Conservation (phyloP, 2,888 invertebrate genomes). For the Drosophila melanosoma region DNA sequence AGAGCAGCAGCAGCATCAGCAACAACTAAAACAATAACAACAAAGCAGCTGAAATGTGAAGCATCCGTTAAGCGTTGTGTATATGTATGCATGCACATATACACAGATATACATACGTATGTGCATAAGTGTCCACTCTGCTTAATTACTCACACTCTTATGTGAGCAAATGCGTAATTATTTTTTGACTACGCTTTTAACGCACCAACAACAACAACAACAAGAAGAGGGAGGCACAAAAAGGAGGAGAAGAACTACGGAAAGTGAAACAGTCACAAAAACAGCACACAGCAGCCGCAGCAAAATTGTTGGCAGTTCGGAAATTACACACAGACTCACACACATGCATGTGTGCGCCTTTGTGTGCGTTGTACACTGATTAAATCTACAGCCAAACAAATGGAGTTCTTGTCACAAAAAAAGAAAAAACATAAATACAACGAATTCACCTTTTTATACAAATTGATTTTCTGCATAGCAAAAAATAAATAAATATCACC, state of each 20-base stretch:
- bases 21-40: slow-evolving; percentile 18
- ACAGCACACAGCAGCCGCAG: slow-evolving; percentile 26
- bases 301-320: slow-evolving; percentile 24
- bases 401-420: slow-evolving; percentile 35
- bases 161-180: slow-evolving; percentile 46
- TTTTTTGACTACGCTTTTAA: slow-evolving; percentile 38
- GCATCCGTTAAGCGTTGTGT: slow-evolving; percentile 16
- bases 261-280: slow-evolving; percentile 14
- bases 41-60: slow-evolving; percentile 43
- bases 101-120: slow-evolving; percentile 6
- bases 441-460: slow-evolving; percentile 58
- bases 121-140: slow-evolving; percentile 2
- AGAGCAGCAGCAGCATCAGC: slow-evolving; percentile 1
- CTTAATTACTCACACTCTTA: slow-evolving; percentile 8
- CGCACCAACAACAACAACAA: slow-evolving; percentile 7
- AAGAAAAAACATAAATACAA: slow-evolving; percentile 40
- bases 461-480: slow-evolving; percentile 20
- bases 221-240: not conserved
- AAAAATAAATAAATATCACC: slow-evolving; percentile 9
- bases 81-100: slow-evolving; percentile 4
- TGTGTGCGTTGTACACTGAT: slow-evolving; percentile 28
- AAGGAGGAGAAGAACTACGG: slow-evolving; percentile 4
- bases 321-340: slow-evolving; percentile 1
- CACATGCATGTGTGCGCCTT: slow-evolving; percentile 19
- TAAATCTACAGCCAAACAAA: slow-evolving; percentile 39